These are phyloP conservation scores for Ceratotherium simum DNA, from an alignment of 2,113 vertebrate genomes.

Conservation along the genomic window DNA sequence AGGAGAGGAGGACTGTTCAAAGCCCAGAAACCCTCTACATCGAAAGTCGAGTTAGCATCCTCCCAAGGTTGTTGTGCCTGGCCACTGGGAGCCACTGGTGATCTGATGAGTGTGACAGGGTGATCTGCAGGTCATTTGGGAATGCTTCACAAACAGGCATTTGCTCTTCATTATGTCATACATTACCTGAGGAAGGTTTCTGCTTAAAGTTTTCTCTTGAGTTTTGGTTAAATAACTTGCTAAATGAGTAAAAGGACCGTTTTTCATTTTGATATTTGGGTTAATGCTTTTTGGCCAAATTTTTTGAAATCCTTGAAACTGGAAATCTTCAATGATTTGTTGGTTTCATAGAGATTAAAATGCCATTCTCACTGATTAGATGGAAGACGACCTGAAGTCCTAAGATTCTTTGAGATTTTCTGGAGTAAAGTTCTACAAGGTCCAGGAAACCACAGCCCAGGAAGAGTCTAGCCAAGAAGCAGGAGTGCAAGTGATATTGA, in stretches of 20 bases:
- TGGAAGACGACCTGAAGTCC: not conserved
- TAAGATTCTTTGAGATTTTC: not conserved
- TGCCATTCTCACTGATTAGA: not conserved
- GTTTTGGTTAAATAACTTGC: not conserved
- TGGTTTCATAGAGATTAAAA: not conserved
- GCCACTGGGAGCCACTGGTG: not conserved
- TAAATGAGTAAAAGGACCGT: not conserved
- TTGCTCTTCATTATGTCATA: not conserved
- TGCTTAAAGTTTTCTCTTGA: not conserved
- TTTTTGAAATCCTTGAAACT: conserved; percentile 30
- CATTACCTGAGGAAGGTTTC: not conserved
- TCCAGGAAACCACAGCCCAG: not conserved
- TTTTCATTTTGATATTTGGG: not conserved
- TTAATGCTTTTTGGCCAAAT: not conserved
- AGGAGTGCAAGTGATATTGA: not conserved
- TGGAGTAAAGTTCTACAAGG: not conserved
- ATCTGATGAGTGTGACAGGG: too few species aligned
- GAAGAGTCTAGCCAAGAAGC: not conserved
- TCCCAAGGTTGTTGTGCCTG: not conserved
- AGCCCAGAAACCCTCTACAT: not conserved
- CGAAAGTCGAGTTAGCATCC: not conserved
- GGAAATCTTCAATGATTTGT: not conserved
- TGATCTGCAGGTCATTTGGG: not conserved
- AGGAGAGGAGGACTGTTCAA: not conserved
- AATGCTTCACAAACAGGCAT: not conserved